These are phyloP conservation scores for Drosophila aff. DNA, from an alignment of 1,140 invertebrate species.

Conservation along the genomic window DNA sequence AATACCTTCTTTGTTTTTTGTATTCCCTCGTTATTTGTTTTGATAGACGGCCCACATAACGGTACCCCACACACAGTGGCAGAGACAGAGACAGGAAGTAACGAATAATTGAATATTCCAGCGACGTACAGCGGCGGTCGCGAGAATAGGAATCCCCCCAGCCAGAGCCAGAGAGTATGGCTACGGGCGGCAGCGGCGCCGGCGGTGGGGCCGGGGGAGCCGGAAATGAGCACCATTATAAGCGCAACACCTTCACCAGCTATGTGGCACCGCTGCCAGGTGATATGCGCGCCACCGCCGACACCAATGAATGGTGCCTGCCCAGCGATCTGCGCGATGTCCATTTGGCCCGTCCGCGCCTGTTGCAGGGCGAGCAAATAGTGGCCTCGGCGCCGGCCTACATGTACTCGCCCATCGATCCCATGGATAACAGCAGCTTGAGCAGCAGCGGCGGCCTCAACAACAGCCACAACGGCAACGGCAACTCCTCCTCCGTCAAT, in stretches of 20 bases:
- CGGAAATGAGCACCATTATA: constrained; percentile 74
- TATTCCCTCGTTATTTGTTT: background rate
- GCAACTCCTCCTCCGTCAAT: background rate
- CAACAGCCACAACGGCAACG: constrained; percentile 12
- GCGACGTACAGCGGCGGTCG: constrained; percentile 46
- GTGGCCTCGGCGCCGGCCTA: constrained; percentile 79
- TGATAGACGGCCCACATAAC: constrained; percentile 32
- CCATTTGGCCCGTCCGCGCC: constrained; percentile 69
- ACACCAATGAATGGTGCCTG: constrained; percentile 78
- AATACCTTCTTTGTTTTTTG: background rate
- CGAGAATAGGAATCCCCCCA: constrained; percentile 19
- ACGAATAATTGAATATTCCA: constrained; percentile 76
- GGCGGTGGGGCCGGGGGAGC: constrained; percentile 16
- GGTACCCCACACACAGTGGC: constrained; percentile 11
- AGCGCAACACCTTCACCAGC: constrained; percentile 83
- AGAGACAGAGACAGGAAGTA: constrained; percentile 57
- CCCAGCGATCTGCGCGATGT: constrained; percentile 77
- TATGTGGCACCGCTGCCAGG: constrained; percentile 78
- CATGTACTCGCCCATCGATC: constrained; percentile 75
- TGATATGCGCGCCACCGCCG: constrained; percentile 56
- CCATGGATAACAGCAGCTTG: constrained; percentile 37
- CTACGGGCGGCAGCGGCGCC: constrained; percentile 54
- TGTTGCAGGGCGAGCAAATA: constrained; percentile 71
- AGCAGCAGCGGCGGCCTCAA: constrained; percentile 3
- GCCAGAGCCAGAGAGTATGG: constrained; percentile 35